A percentile compares a stretch with the other conserved stretches of the same genome.
These are phyloP conservation scores for Archilochus colubris DNA, from an alignment of 2,113 vertebrate genomes.

Conservation along the genomic window DNA sequence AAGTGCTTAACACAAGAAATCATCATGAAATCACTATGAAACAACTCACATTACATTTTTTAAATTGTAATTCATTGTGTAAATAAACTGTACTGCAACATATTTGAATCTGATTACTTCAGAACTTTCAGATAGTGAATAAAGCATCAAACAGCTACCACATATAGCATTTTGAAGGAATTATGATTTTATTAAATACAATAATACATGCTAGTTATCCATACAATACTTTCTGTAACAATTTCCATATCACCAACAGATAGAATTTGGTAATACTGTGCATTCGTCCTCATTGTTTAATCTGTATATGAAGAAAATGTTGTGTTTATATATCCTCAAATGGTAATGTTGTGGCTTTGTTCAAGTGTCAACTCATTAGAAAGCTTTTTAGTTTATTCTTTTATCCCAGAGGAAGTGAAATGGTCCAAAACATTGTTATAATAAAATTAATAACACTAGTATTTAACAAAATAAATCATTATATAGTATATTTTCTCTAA, in stretches of 20 bases:
- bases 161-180: not conserved
- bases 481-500: not conserved
- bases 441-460: not conserved
- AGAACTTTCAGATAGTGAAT: not conserved
- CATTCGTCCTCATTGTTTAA: not conserved
- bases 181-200: not conserved
- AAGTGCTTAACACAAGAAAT: not conserved
- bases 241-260: not conserved
- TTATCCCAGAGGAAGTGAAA: not conserved
- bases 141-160: not conserved
- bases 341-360: not conserved
- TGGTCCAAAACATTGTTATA: not conserved
- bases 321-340: not conserved
- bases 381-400: conserved; percentile 15
- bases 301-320: not conserved
- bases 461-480: not conserved
- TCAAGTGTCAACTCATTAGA: not conserved
- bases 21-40: not conserved
- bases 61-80: not conserved
- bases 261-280: not conserved
- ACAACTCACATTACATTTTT: not conserved
- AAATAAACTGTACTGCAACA: not conserved
- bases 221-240: not conserved
- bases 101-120: not conserved
- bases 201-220: not conserved